Evolutionary conservation across 2,888 invertebrate genomes (phyloP), one percentile per base, ranked within the genome.

Genomic region (Eupithecia subumbrata): DNA sequence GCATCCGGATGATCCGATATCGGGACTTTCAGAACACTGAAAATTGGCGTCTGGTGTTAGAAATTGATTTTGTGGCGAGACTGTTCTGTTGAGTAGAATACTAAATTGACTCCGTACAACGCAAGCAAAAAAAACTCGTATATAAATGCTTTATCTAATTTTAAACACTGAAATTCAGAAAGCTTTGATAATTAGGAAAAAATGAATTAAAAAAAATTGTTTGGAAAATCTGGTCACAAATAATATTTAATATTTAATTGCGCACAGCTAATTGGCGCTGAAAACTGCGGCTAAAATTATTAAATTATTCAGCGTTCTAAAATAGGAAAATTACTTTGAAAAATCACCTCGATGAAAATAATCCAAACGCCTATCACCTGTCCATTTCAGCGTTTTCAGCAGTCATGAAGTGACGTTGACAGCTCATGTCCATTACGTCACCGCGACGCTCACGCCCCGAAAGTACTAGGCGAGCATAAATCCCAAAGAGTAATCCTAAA

Each of bases 391-490:
- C 66, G 73, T 70, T 78, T 74, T 81, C 81, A 80, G 84, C 86
- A 88, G 85, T 83, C 80, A 75, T 89, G 89, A 84, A 82, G 84
- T 89, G 89, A 84, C 83, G 84, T 89, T 92, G 92, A 92, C 91
- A 90, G 88, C 84, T 85, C 87, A 87, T 87, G 90, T 94, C 94
- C 85, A 84, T 91, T 94, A 93, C 94, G 95, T 95, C 95, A 95
- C 91, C 88, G 90, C 89, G 89, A 91, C 92, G 91, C 86, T 88
- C 86, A 82, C 84, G 86, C 86, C 87, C 89, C 88, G 86, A 84
- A 84, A 82, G 88, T 93, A 95, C 93, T 86, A 95, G 95, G 95
- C 83, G 82, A 87, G 14, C 90, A 95, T 85, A 87, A 88, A 48
- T 52, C 64, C 43, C 56, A 72, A 85, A 82, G 88, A 90, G 89